Conservation (phyloP, 2,797 vertebrate genomes). For the Tympanoctomys barrerae region DNA sequence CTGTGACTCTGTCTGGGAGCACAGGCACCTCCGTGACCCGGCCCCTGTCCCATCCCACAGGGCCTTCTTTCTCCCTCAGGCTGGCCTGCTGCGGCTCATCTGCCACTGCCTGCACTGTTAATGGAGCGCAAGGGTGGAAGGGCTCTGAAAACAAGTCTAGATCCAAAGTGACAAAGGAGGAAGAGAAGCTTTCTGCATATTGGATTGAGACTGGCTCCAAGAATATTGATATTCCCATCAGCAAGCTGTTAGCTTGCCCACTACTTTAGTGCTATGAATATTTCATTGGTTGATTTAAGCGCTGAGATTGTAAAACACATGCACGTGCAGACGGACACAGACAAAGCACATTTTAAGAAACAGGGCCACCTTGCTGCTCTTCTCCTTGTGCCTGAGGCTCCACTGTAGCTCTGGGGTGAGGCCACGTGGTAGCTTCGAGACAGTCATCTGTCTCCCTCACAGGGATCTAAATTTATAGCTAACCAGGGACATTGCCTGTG, state of each 20-base stretch:
- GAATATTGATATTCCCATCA: slow-evolving; percentile 90
- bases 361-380: slow-evolving; percentile 45
- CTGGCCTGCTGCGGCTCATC: not conserved
- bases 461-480: slow-evolving; percentile 68
- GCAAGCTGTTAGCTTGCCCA: slow-evolving; percentile 85
- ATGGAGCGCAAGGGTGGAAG: slow-evolving; percentile 75
- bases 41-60: too few relatives aligned
- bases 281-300: slow-evolving; percentile 88
- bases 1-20: not conserved
- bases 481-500: slow-evolving; percentile 36
- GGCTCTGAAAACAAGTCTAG: slow-evolving; percentile 85
- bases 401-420: not conserved
- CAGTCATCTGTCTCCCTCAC: not conserved
- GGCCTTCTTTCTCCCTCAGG: rapidly evolving
- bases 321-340: not conserved
- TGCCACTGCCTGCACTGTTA: slow-evolving; percentile 35
- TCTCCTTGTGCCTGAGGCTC: not conserved
- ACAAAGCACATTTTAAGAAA: slow-evolving; percentile 72
- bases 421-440: slow-evolving; percentile 50
- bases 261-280: slow-evolving; percentile 89
- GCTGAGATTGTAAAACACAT: slow-evolving; percentile 72
- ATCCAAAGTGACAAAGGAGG: slow-evolving; percentile 75
- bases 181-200: slow-evolving; percentile 87
- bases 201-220: slow-evolving; percentile 90
- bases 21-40: rapidly evolving